A percentile compares a stretch with the other conserved stretches of the same genome.
Evolutionary conservation across 2,888 invertebrate genomes (phyloP).

Genomic region (Machimus atricapillus): DNA sequence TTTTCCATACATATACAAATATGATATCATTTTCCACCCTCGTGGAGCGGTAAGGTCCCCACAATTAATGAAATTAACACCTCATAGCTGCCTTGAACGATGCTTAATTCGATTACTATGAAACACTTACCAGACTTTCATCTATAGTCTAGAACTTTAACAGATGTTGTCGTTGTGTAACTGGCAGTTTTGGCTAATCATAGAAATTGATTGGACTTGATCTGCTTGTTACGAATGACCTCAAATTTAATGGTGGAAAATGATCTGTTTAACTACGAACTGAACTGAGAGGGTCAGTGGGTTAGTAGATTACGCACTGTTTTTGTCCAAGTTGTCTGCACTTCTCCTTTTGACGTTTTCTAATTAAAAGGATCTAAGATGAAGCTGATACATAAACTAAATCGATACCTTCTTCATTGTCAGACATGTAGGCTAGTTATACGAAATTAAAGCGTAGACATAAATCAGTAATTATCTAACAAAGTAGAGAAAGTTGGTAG

Average conservation of each 20-base stretch:
- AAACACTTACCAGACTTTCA: not conserved
- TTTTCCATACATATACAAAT: not conserved
- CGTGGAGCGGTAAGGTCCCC: not conserved
- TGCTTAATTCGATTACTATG: not conserved
- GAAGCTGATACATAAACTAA: not conserved
- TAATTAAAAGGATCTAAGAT: not conserved
- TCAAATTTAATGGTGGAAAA: not conserved
- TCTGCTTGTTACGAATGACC: not conserved
- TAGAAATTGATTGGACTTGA: not conserved
- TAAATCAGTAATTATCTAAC: not conserved
- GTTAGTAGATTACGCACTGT: not conserved
- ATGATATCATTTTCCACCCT: constrained; percentile 1
- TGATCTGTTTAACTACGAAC: not conserved
- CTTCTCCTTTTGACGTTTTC: not conserved
- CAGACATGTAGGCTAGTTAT: not conserved
- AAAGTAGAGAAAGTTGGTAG: not conserved
- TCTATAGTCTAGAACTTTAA: not conserved
- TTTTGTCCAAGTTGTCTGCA: not conserved
- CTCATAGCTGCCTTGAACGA: not conserved
- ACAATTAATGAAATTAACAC: not conserved
- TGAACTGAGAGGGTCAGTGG: not conserved
- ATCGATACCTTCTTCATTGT: not conserved
- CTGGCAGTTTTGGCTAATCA: not conserved
- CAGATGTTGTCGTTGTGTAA: not conserved
- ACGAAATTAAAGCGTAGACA: not conserved